Percentiles rank a stretch among this genome's conserved stretches.
Evolutionary conservation across 2,113 vertebrate species (phyloP).

Genomic region (Sterna hirundo): DNA sequence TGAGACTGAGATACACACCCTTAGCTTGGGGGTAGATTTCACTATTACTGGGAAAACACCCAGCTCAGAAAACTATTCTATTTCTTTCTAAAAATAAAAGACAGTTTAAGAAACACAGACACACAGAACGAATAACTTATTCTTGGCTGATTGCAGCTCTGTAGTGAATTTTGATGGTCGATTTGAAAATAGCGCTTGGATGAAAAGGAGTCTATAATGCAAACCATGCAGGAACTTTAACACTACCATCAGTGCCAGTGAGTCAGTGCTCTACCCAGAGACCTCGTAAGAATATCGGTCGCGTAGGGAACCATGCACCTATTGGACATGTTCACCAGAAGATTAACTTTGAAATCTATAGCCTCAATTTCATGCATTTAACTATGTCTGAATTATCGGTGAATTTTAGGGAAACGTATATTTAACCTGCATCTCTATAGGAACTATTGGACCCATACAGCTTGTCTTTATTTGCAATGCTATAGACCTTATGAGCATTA

Average conservation of each 20-base stretch:
- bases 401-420: background rate
- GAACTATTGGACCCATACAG: background rate
- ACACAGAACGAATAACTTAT: background rate
- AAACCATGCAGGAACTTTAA: background rate
- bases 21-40: background rate
- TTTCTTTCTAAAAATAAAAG: background rate
- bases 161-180: background rate
- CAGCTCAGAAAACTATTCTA: background rate
- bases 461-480: conserved; percentile 7
- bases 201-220: conserved; percentile 2
- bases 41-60: background rate
- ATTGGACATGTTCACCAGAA: background rate
- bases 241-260: background rate
- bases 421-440: background rate
- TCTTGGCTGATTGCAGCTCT: background rate
- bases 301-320: background rate
- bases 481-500: background rate
- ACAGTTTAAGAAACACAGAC: background rate
- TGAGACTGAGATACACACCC: background rate
- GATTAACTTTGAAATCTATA: background rate
- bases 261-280: background rate
- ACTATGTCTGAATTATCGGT: background rate
- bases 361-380: background rate
- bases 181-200: background rate
- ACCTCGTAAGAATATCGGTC: background rate